These are phyloP conservation scores for Centropristis striata DNA, from an alignment of 2,113 vertebrate species.

Conservation along the genomic window DNA sequence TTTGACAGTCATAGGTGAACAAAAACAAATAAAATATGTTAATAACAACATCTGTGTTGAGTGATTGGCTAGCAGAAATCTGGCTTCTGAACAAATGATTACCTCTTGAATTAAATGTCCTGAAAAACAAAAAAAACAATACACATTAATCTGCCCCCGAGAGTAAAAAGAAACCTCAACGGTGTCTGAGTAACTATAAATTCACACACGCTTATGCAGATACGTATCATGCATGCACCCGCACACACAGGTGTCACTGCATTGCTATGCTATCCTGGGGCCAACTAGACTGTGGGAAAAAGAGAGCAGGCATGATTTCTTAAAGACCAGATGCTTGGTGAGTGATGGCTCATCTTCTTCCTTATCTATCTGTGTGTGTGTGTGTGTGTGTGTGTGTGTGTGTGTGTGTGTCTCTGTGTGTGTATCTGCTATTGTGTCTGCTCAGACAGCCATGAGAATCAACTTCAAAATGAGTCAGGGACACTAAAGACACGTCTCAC, in stretches of 20 bases:
- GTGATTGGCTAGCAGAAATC: not conserved
- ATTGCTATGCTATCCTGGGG: slow-evolving; percentile 71
- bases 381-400: not conserved
- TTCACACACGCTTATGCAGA: slow-evolving; percentile 13
- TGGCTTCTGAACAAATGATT: slow-evolving; percentile 17
- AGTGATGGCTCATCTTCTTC: slow-evolving; percentile 67
- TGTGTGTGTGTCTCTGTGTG: slow-evolving; percentile 1
- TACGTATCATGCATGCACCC: slow-evolving; percentile 45
- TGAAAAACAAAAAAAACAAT: slow-evolving; percentile 17
- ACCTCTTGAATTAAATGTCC: slow-evolving; percentile 28
- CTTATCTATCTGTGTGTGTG: slow-evolving; percentile 50
- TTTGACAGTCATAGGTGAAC: too few relatives aligned
- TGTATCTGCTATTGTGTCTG: slow-evolving; percentile 52
- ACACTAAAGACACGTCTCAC: slow-evolving; percentile 4
- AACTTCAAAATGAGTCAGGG: slow-evolving; percentile 38
- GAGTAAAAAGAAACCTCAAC: slow-evolving; percentile 8
- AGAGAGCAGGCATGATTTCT: slow-evolving; percentile 58
- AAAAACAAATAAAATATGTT: too few relatives aligned
- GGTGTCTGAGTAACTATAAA: slow-evolving; percentile 41
- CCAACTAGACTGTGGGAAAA: slow-evolving; percentile 78
- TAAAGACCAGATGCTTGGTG: slow-evolving; percentile 51
- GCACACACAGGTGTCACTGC: slow-evolving; percentile 67
- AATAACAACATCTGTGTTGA: too few relatives aligned
- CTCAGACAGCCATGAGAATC: slow-evolving; percentile 32
- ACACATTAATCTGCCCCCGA: not conserved